A percentile compares a stretch with the other conserved stretches of the same genome.
Evolutionary conservation across 2,888 invertebrate genomes (phyloP).

Genomic region (Scelioninae gen. 1): DNA sequence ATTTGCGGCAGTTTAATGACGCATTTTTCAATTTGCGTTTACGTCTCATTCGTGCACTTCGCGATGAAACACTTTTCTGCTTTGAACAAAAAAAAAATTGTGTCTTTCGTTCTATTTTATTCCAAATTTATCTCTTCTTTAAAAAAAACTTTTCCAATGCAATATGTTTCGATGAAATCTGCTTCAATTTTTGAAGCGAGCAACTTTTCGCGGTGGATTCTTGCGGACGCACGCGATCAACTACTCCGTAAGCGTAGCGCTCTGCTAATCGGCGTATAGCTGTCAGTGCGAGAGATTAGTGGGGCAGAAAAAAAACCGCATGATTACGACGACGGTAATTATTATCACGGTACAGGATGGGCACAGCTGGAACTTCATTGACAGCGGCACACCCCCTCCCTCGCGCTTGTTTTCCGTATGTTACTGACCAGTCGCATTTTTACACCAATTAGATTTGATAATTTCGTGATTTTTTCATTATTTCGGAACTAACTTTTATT

Average conservation of each 20-base stretch:
- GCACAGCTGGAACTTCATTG: constrained; percentile 69
- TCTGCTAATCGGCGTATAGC: constrained; percentile 59
- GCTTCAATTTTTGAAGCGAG: constrained; percentile 1
- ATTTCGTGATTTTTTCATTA: constrained; percentile 16
- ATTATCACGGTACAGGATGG: constrained; percentile 69
- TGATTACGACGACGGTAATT: constrained; percentile 68
- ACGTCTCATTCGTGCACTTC: constrained; percentile 49
- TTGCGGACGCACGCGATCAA: constrained; percentile 66
- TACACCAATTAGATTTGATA: constrained; percentile 33
- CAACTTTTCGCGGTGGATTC: constrained; percentile 44
- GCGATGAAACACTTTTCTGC: constrained; percentile 15
- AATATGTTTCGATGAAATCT: no score
- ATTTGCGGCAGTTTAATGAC: constrained; percentile 45
- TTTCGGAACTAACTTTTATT: not conserved
- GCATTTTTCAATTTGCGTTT: constrained; percentile 35
- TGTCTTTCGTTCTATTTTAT: no score
- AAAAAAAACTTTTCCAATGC: no score
- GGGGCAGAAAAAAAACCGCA: constrained; percentile 59
- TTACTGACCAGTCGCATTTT: constrained; percentile 61
- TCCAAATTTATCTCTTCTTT: not conserved
- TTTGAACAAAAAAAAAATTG: no score
- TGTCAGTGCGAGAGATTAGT: constrained; percentile 64
- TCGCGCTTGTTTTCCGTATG: constrained; percentile 4
- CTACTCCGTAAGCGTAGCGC: constrained; percentile 47
- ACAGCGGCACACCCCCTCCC: constrained; percentile 29